Percentiles rank a stretch among this genome's conserved stretches.
Evolutionary conservation across 2,113 vertebrate genomes (phyloP).

Genomic region (Meleagris gallopavo): DNA sequence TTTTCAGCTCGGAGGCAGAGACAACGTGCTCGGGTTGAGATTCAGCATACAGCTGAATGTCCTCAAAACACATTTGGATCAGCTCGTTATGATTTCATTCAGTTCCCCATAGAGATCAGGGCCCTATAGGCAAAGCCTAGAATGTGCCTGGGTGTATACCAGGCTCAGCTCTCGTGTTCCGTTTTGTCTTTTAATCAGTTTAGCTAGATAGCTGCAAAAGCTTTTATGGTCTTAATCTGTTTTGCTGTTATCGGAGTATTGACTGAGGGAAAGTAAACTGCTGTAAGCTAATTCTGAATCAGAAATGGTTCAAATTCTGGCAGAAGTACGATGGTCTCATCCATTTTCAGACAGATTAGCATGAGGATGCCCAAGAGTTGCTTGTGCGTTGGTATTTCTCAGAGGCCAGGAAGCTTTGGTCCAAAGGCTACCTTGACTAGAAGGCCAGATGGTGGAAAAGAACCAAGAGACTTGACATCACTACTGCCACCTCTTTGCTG

Average conservation of each 20-base stretch:
- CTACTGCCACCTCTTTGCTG: neutral
- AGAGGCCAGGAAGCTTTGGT: neutral
- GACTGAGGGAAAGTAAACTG: neutral
- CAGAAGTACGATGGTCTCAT: neutral
- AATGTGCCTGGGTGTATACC: neutral
- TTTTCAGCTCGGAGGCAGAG: constrained; percentile 1
- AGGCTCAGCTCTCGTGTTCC: neutral
- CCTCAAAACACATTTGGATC: neutral
- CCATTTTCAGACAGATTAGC: neutral
- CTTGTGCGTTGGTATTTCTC: neutral
- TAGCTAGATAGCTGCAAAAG: neutral
- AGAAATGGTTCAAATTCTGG: neutral
- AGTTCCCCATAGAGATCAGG: neutral
- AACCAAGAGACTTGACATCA: neutral
- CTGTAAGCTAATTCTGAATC: neutral
- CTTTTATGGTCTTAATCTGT: neutral
- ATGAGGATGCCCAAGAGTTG: neutral
- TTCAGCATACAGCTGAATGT: neutral
- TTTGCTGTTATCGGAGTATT: neutral
- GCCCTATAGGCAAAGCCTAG: neutral
- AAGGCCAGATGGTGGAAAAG: neutral
- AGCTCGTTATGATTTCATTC: neutral
- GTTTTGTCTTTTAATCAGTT: neutral
- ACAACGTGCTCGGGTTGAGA: neutral
- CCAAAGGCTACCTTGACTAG: neutral